A percentile compares a stretch with the other conserved stretches of the same genome.
Conservation (phyloP, 2,797 vertebrate genomes). For the Mus spretus region DNA sequence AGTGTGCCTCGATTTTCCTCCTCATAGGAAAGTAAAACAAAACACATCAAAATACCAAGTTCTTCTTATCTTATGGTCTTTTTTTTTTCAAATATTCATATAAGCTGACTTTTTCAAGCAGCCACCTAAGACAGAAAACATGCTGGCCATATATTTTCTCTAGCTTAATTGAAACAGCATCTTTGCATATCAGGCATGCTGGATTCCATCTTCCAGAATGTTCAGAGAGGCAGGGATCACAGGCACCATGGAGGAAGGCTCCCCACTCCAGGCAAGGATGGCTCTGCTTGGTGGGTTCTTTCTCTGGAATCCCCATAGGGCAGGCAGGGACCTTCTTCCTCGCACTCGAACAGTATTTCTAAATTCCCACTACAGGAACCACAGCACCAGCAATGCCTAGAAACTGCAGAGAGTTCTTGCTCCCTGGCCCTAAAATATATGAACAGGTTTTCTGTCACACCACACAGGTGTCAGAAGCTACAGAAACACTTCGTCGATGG, state of each 20-base stretch:
- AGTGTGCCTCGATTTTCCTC: slow-evolving; percentile 56
- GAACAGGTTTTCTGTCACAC: background rate
- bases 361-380: background rate
- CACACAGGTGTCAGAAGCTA: background rate
- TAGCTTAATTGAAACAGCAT: slow-evolving; percentile 71
- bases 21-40: background rate
- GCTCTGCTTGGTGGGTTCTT: background rate
- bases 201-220: background rate
- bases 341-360: background rate
- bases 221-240: background rate
- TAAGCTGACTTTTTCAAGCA: slow-evolving; percentile 79
- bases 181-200: background rate
- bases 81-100: slow-evolving; percentile 78
- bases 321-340: background rate
- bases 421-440: background rate
- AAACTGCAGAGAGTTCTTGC: background rate
- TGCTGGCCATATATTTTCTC: slow-evolving; percentile 68
- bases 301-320: background rate
- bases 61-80: slow-evolving; percentile 68
- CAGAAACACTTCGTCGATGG: background rate
- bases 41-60: slow-evolving; percentile 56
- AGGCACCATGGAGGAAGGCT: background rate
- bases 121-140: slow-evolving; percentile 60
- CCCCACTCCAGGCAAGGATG: background rate
- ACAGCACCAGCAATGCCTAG: background rate